phyloP scores from a whole-genome alignment of 2,888 invertebrate genomes.

The Hylaea fasciaria region DNA sequence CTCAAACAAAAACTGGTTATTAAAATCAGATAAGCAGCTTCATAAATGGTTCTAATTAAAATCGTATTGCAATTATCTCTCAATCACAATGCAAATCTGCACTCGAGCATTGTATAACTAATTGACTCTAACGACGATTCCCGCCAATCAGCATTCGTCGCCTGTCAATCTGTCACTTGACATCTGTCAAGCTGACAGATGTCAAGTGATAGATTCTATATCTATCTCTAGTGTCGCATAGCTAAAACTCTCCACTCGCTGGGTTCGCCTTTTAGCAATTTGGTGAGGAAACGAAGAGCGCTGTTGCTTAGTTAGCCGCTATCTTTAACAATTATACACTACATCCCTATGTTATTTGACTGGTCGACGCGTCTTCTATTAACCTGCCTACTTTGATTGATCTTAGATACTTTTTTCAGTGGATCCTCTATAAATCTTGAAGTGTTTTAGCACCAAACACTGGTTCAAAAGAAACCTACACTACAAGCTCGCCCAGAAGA shows the following conservation, averaged over 20 bases:
- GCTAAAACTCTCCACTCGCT: not conserved
- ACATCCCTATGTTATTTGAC: too few relatives aligned
- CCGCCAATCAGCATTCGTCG: slow-evolving; percentile 27
- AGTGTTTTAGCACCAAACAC: too few relatives aligned
- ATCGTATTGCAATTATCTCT: slow-evolving; percentile 10
- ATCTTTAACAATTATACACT: too few relatives aligned
- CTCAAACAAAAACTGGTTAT: not conserved
- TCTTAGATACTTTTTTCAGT: too few relatives aligned
- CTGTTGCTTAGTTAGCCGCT: too few relatives aligned
- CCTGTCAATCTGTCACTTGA: slow-evolving; percentile 42
- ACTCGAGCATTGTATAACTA: not conserved
- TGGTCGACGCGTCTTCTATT: too few relatives aligned
- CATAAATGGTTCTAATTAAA: not conserved
- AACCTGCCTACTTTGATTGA: too few relatives aligned
- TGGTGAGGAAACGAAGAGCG: too few relatives aligned
- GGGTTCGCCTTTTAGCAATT: not conserved
- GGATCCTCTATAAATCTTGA: not conserved
- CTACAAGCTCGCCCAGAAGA: not conserved
- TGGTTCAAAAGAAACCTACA: too few relatives aligned
- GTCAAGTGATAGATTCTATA: too few relatives aligned
- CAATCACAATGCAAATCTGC: slow-evolving; percentile 11
- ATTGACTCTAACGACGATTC: slow-evolving; percentile 25
- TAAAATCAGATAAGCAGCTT: not conserved
- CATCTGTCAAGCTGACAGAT: slow-evolving; percentile 36
- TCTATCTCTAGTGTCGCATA: slow-evolving; percentile 32